Conservation (phyloP, 2,113 vertebrate species). For the Physeter macrocephalus region DNA sequence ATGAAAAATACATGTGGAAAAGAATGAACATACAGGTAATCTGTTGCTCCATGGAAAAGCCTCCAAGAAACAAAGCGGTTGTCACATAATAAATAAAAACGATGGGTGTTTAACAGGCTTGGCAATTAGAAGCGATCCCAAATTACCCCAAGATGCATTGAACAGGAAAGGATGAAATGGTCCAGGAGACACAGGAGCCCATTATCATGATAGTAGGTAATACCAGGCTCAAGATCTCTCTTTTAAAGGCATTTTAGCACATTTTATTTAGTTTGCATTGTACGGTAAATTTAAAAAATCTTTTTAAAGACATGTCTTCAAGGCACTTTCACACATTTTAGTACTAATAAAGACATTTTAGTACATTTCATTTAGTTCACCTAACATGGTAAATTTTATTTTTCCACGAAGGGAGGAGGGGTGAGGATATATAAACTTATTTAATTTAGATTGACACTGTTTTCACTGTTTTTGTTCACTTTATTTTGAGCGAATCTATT, state of each 20-base stretch:
- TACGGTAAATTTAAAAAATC: neutral
- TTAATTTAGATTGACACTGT: neutral
- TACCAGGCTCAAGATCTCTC: conserved; percentile 23
- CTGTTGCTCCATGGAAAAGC: neutral
- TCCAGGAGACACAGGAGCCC: neutral
- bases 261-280: neutral
- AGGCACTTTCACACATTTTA: neutral
- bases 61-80: conserved; percentile 40
- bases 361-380: neutral
- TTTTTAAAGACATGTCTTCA: neutral
- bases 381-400: neutral
- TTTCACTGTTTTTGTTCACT: neutral
- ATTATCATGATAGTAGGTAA: conserved; percentile 18
- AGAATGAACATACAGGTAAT: neutral
- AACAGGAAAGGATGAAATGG: conserved; percentile 35
- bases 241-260: neutral
- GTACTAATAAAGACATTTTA: neutral
- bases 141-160: conserved; percentile 39
- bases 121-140: conserved; percentile 66
- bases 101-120: conserved; percentile 46
- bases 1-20: neutral
- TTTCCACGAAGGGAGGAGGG: neutral
- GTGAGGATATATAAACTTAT: neutral
- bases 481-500: neutral
- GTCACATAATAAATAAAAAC: conserved; percentile 35